Percentiles rank a stretch among this genome's conserved stretches.
These are phyloP conservation scores for Numenius arquata DNA, from an alignment of 2,113 vertebrate genomes.

Conservation along the genomic window DNA sequence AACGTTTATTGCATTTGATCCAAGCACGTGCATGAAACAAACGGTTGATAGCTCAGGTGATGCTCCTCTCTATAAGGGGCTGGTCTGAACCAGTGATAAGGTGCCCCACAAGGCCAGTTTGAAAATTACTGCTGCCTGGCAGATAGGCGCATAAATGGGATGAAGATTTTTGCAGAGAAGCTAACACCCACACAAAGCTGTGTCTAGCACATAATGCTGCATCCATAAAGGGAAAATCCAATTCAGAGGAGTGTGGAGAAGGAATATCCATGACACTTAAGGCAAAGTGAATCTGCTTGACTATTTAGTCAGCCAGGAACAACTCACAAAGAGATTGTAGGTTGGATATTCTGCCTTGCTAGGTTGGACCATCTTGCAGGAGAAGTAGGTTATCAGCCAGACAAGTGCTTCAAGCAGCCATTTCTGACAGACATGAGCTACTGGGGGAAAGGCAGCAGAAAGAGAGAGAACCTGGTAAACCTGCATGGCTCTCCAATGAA, in stretches of 20 bases:
- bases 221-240: not conserved
- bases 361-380: not conserved
- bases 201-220: not conserved
- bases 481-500: not conserved
- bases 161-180: not conserved
- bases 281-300: not conserved
- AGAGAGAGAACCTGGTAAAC: not conserved
- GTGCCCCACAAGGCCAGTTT: not conserved
- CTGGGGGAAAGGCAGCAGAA: not conserved
- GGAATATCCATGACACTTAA: not conserved
- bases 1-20: not conserved
- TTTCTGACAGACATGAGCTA: not conserved
- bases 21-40: not conserved
- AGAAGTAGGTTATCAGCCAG: not conserved
- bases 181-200: not conserved
- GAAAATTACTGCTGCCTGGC: not conserved
- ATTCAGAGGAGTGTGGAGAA: not conserved
- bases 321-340: not conserved
- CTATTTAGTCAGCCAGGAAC: not conserved
- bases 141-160: accelerated
- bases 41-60: not conserved
- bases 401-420: not conserved
- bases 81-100: not conserved
- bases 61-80: not conserved
- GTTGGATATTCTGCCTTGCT: not conserved